A percentile compares a stretch with the other conserved stretches of the same genome.
Conservation (phyloP, 64 coral and sea anemone species). For the Catalaphyllia jardinei region DNA sequence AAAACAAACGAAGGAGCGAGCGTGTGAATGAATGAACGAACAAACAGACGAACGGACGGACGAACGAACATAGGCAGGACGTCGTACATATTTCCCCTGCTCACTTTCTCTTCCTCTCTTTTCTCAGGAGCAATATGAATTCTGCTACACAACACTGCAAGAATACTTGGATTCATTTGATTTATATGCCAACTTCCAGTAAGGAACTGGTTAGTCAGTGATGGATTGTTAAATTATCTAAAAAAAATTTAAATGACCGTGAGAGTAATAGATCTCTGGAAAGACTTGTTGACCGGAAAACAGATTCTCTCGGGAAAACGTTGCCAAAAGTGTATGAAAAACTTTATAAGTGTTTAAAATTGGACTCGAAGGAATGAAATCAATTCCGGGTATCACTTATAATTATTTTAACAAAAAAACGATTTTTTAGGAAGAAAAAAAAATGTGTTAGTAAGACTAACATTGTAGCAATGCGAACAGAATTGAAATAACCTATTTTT, state of each 20-base stretch:
- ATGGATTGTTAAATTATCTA: background rate
- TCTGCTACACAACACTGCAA: slow-evolving; percentile 90
- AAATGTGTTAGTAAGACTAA: background rate
- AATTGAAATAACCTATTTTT: background rate
- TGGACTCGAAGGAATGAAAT: background rate
- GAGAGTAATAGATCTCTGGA: background rate
- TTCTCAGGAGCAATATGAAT: slow-evolving; percentile 96
- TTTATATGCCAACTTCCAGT: slow-evolving; percentile 91
- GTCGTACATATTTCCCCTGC: too few species aligned
- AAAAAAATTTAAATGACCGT: too few species aligned
- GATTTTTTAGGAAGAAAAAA: background rate
- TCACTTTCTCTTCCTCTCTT: background rate
- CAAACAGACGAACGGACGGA: too few species aligned
- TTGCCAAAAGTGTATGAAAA: background rate
- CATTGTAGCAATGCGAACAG: background rate
- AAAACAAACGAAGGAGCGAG: too few species aligned
- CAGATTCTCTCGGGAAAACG: background rate
- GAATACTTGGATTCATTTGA: slow-evolving; percentile 99
- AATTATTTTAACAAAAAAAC: background rate
- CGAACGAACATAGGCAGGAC: too few species aligned
- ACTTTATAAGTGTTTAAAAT: background rate
- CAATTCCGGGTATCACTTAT: background rate
- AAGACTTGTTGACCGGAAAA: background rate
- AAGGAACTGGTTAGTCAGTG: background rate
- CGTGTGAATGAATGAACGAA: too few species aligned